Base-by-base conservation (phyloP, 2,797 vertebrate genomes). In the Philypnodon macrostomus region DNA sequence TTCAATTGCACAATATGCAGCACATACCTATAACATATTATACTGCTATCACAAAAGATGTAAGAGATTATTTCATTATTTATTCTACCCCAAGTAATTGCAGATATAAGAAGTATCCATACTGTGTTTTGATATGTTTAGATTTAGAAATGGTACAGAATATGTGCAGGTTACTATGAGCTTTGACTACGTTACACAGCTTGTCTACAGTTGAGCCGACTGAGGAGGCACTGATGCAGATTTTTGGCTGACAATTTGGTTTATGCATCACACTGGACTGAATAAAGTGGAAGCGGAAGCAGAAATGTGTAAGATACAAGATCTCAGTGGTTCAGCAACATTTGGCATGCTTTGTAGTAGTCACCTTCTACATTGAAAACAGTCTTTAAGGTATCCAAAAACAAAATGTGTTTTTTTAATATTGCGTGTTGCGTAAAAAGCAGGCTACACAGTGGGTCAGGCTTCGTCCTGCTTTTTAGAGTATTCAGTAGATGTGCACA, bases 221-320 rank as follows among this genome's bases (percentile, higher is more conserved):
- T 79, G 70, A 91, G 91, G 91, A 90, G 92, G 93, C 91, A 46
- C 85, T 86, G 77, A 84, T 78, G 85, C 80, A 77, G 73, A 79
- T 75, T 69, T 89, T 87, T 90, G 91, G 92, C 92, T 87, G 78
- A 80, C 48, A 64, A 26, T 61, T 70, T 34, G 76, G 68, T 58
- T 58, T 72, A 27, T 58, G 61, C 70, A 76, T 63, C 58, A 63
- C 42, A 35, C 68, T 39, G 63, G 47, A 73, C 57, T 62, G 63
- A 63, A 55, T 35, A 47, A 72, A 47, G 54, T 48, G 60, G 68
- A 35, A 39, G 54, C 47, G 29, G 24, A 69, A 81, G 67, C 57
- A 67, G 62, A 79, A 68, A 48, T 46, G 70, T 76, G 64, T 73
- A 42, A 47, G 56, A 42, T 58, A 77, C 67, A 70, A 77, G 64